Base-by-base conservation (phyloP, 2,113 vertebrate species). In the Carollia perspicillata region DNA sequence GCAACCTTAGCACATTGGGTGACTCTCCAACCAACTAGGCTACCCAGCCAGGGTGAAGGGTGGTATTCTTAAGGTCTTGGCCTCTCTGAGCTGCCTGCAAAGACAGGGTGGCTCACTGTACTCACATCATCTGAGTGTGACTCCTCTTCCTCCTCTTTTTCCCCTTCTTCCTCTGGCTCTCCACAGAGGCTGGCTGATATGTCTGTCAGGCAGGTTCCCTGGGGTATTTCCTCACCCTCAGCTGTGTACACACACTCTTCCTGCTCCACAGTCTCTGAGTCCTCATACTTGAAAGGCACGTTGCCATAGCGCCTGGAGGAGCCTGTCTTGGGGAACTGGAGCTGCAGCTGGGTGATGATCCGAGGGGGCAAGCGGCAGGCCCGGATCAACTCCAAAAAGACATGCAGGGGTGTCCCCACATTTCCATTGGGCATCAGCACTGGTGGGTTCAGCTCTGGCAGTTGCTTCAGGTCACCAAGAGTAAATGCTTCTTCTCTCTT, bases 351-450 rank as follows among this genome's bases (percentile, higher is more conserved):
- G 49, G 97, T 98, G 97, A 99, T 99, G 30, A 99, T 97, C 1
- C 98, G 97, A 0, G 99, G 99, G 13, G 99, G 99, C 2, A 99
- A 98, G 17, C 99, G 98, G 97, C 99, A 99, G 81, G 99, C 98
- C 66, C 99, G 99, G 97, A 99, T 99, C 97, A 99, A 98, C 97
- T 99, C 99, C 68, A 99, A 98, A 89, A 99, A 99, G 44, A 99
- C 98, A 30, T 78, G 94, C 51, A 99, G 68, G 0, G 99, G 98
- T 0, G 99, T 99, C 58, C 99, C 99, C 78, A 99, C 99, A 0
- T 99, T 99, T 30, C 99, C 99, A 0, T 95, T 98, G 9, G 99
- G 99, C 99, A 99, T 99, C 71, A 99, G 98, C 3, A 98, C 97
- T 0, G 99, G 99, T 2, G 99, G 99, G 96, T 99, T 99, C 42